Evolutionary conservation across 2,113 vertebrate genomes (phyloP), one percentile per base, ranked within the genome.

Genomic region (Halichoeres trimaculatus): DNA sequence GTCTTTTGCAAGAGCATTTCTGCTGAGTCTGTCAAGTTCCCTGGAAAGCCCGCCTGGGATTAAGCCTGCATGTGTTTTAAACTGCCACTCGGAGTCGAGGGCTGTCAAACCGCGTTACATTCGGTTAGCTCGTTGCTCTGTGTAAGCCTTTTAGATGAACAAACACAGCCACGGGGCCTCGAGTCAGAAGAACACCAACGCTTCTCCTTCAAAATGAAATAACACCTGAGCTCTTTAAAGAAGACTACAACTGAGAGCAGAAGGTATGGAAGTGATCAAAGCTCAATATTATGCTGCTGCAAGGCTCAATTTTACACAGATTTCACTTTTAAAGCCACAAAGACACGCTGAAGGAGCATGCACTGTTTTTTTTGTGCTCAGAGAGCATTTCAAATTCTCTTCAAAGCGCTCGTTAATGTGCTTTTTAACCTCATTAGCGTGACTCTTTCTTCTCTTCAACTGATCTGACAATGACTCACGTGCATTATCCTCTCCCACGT

Each of bases 341-440:
- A 67, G 52, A 41, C 24, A 47, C 8, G 45, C 13, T 19, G 40
- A 61, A 36, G 48, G 59, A 19, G n/a, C 55, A 26, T 14, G 1
- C 11, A 22, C 16, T 47, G 14, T 6, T 17, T 60, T 80, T 63
- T 74, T 81, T 52, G 45, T 38, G 11, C 19, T 51, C 43, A 4
- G 57, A 78, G 51, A 12, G 40, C 67, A 56, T 10, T 41, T 54
- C 7, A 66, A 78, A 84, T 81, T 70, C 50, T 57, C 53, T 23
- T 83, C 48, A 81, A 83, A 85, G 40, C 24, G 24, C 24, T 51
- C n/a, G 4, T 72, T 84, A 85, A 76, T 79, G 59, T 71, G 67
- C 64, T 62, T 90, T 91, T 78, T 83, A 88, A 83, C 83, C 88
- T 87, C 72, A 88, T 89, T 90, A 85, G 71, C 52, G 56, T 38